Evolutionary conservation across 2,797 vertebrate species (phyloP).

Genomic region (Cetoscarus ocellatus): DNA sequence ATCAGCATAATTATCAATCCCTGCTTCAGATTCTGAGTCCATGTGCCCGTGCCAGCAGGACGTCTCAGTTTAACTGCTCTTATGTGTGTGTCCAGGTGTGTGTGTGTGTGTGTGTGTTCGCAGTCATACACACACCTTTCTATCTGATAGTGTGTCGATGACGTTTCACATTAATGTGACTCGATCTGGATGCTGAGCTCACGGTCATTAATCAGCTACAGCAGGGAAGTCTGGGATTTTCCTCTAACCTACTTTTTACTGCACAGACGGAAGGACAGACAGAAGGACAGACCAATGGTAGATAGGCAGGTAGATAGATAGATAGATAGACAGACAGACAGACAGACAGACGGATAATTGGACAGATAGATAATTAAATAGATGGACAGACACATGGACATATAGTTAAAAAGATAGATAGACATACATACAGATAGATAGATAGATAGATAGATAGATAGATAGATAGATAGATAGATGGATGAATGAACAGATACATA

Average conservation of each 20-base stretch:
- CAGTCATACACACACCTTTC: slow-evolving; percentile 19
- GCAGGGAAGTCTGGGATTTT: slow-evolving; percentile 54
- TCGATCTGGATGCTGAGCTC: slow-evolving; percentile 54
- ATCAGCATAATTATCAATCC: slow-evolving; percentile 33
- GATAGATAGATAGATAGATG: too few relatives aligned
- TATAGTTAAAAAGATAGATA: slow-evolving; percentile 7
- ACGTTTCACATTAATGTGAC: slow-evolving; percentile 39
- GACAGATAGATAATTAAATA: slow-evolving; percentile 20
- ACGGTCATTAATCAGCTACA: slow-evolving; percentile 66
- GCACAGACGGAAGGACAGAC: slow-evolving; percentile 8
- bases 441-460: too few relatives aligned
- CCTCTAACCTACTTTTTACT: slow-evolving; percentile 65
- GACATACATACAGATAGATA: not conserved
- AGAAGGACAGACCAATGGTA: slow-evolving; percentile 14
- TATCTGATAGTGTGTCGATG: slow-evolving; percentile 36
- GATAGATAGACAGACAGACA: slow-evolving; percentile 15
- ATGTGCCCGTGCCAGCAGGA: not conserved
- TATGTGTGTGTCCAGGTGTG: not conserved
- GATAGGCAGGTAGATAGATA: slow-evolving; percentile 21
- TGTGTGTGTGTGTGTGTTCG: not conserved
- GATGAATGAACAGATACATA: too few relatives aligned
- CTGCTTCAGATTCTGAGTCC: not conserved
- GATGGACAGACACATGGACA: not conserved
- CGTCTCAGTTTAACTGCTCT: slow-evolving; percentile 9
- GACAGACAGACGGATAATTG: slow-evolving; percentile 4